phyloP scores from a whole-genome alignment of 2,888 invertebrate species.

The Cataglyphis livida region DNA sequence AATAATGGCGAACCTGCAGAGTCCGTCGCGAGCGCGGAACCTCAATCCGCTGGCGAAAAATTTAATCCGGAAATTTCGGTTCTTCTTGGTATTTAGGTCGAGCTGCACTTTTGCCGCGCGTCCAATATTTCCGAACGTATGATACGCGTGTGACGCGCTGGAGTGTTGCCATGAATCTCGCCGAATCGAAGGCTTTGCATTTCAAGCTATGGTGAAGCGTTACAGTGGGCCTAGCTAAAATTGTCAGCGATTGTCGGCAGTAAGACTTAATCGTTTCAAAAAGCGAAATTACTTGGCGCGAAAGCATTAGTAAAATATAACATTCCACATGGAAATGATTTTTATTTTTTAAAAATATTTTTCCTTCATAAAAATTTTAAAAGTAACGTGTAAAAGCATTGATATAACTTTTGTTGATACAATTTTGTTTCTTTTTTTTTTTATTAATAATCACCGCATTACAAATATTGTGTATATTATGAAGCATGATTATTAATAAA shows the following conservation, averaged over 20 bases:
- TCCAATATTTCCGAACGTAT: constrained; percentile 42
- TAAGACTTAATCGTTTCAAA: constrained; percentile 27
- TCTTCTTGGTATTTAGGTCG: constrained; percentile 48
- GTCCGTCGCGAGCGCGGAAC: constrained; percentile 7
- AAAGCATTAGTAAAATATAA: neutral
- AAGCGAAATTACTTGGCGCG: constrained; percentile 1
- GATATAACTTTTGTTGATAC: neutral
- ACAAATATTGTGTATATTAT: neutral
- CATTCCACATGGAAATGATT: neutral
- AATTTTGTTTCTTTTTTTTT: too few species aligned
- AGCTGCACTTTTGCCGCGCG: constrained; percentile 35
- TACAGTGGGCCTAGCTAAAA: constrained; percentile 31
- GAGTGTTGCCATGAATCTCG: constrained; percentile 8
- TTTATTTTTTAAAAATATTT: neutral
- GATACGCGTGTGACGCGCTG: constrained; percentile 26
- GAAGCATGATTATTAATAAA: neutral
- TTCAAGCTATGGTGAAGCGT: constrained; percentile 34
- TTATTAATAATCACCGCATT: neutral
- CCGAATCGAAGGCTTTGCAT: constrained; percentile 30
- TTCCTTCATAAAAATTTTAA: neutral
- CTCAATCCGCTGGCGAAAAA: constrained; percentile 41
- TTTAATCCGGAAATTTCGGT: constrained; percentile 51
- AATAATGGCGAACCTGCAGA: constrained; percentile 41
- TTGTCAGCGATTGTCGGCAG: constrained; percentile 22
- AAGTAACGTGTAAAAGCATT: neutral